Evolutionary conservation across 2,888 invertebrate genomes (phyloP), one percentile per base, ranked within the genome.

Genomic region (Ophioninae sp.): DNA sequence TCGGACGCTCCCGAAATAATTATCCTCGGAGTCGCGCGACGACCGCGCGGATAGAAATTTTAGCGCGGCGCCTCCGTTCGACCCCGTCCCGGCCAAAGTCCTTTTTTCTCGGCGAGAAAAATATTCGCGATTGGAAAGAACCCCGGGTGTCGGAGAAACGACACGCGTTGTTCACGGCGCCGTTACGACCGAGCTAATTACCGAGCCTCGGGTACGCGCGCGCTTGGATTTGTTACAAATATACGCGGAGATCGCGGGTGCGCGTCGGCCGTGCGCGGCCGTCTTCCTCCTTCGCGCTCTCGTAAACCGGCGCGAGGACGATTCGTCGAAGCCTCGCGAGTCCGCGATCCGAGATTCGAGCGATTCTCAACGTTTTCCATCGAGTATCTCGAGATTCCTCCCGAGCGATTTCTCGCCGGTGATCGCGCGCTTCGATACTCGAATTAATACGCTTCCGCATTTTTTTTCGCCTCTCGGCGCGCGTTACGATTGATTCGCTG

Each of bases 211-310:
- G 17, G 50, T 50, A 64, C 8, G 21, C 10, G 50, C 50, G 20
- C 6, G 41, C 23, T 20, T 20, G 39, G 37, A 75, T 65, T 56
- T 39, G 13, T 44, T 44, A 8, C 44, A 8, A 44, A 44, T 13
- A 44, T 8, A 44, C 13, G 13, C 44, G 13, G 13, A 44, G 44
- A 64, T 61, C 69, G 57, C 30, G 50, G 23, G 65, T 61, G 62
- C 50, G 73, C 69, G 73, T 0, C 44, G 13, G 13, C 44, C 44
- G 10, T 13, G 44, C 39, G 39, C 44, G 44, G 44, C 44, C 70
- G 68, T 30, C 2, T 68, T 39, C 68, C 68, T 41, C 44, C n/a
- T 84, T 79, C 78, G 81, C 81, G 83, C 83, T 84, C 83, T 84
- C 83, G 72, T 79, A 75, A 79, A 75, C 79, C 78, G 59, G 23